A percentile compares a stretch with the other conserved stretches of the same genome.
These are phyloP conservation scores for Perognathus longimembris DNA, from an alignment of 2,113 vertebrate genomes.

Conservation along the genomic window DNA sequence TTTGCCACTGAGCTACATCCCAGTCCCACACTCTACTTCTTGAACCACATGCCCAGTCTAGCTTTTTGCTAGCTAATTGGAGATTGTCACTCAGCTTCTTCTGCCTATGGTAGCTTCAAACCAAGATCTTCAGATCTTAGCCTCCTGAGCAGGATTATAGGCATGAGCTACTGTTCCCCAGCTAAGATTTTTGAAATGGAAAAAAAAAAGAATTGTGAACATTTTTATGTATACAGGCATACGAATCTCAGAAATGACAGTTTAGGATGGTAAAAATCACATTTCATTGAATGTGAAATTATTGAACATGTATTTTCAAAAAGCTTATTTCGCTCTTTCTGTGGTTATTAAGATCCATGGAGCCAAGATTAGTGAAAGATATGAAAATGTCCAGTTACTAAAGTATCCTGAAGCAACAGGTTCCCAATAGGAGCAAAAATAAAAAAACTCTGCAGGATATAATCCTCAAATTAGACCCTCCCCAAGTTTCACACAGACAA, in stretches of 20 bases:
- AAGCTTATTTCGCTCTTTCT: not conserved
- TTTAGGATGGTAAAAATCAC: conserved; percentile 3
- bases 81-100: too few relatives aligned
- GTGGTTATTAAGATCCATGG: not conserved
- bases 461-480: not conserved
- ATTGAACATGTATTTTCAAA: conserved; percentile 32
- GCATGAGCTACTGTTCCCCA: not conserved
- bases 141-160: too few relatives aligned
- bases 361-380: not conserved
- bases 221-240: not conserved
- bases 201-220: not conserved
- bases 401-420: not conserved
- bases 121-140: too few relatives aligned
- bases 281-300: not conserved
- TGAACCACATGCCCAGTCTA: too few relatives aligned
- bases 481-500: conserved; percentile 11
- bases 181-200: conserved; percentile 9
- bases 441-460: not conserved
- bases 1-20: too few relatives aligned
- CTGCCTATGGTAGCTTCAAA: too few relatives aligned
- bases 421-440: not conserved
- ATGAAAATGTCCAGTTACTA: not conserved
- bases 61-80: too few relatives aligned
- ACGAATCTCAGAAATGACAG: conserved; percentile 21
- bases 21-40: too few relatives aligned